Conservation (phyloP, 1,140 invertebrate species). For the Formica exsecta region DNA sequence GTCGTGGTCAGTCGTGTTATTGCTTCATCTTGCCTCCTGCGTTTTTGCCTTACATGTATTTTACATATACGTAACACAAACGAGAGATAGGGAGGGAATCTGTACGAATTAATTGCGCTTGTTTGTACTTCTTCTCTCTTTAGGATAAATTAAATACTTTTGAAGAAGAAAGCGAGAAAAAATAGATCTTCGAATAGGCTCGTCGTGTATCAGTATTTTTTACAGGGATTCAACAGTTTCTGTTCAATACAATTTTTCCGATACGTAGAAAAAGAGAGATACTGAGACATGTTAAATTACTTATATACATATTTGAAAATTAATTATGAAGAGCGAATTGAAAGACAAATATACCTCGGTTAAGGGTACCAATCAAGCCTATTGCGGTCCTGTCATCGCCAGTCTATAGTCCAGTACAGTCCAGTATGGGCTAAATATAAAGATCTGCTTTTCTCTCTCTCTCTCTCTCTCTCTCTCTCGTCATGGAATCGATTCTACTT, state of each 20-base stretch:
- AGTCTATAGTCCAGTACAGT: constrained; percentile 2
- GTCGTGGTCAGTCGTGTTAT: not conserved
- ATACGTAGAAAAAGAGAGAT: no score
- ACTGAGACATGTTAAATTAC: no score
- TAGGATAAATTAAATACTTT: not conserved
- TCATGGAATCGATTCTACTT: constrained; percentile 28
- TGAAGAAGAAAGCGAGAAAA: not conserved
- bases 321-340: no score
- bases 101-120: constrained; percentile 44
- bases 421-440: not conserved
- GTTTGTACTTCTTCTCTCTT: not conserved
- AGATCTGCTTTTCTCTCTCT: not conserved
- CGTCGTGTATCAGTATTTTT: no score
- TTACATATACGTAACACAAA: no score
- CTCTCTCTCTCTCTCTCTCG: no score
- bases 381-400: not conserved
- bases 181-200: no score
- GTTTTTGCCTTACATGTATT: no score
- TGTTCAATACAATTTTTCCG: no score
- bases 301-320: no score
- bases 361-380: not conserved
- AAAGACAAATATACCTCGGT: no score
- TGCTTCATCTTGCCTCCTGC: not conserved
- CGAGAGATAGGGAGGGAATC: not conserved
- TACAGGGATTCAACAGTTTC: no score